Evolutionary conservation across 2,797 vertebrate species (phyloP), one percentile per base, ranked within the genome.

Genomic region (Austrolebias charrua): DNA sequence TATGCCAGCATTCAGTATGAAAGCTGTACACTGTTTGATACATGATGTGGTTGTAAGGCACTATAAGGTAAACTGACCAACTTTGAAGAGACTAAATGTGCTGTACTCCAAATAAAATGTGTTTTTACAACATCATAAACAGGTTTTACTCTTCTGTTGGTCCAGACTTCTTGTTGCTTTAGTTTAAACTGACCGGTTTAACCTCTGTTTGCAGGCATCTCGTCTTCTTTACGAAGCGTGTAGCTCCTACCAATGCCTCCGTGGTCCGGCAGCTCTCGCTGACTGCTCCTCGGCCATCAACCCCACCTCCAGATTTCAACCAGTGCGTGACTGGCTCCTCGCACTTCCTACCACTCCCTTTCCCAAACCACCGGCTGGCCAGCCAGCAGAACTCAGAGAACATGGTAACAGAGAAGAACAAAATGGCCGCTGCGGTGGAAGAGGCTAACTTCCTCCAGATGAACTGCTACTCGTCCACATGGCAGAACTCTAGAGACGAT

Each of bases 331-430:
- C 85, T 0, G 89, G 82, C 31, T 81, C 90, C 2, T 75, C 91
- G 0, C 89, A 89, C 54, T 86, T 88, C 67, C 75, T 95, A 79
- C 83, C 90, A 33, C 89, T 86, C 12, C 90, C 94, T 3, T 98
- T 97, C 86, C 94, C 91, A 78, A 91, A 94, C 87, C 94, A 93
- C 53, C 62, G 71, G 0, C 53, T 95, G 79, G 95, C 92, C 0
- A 90, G 92, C 60, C 95, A 95, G 66, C 96, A 98, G 75, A 98
- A 97, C 84, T 95, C 94, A 0, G 94, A 91, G 62, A 95, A 97
- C 84, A 92, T 96, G 42, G 95, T 91, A 63, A 93, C 95, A 0
- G 96, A 98, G 84, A 93, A 90, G 59, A 93, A 94, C 64, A 92
- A 91, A 62, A 93, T 92, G 62, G 94, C 93, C 6, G 85, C 88